Percentiles rank a stretch among this genome's conserved stretches.
phyloP scores from a whole-genome alignment of 2,888 invertebrate species.

The Clunio marinus region DNA sequence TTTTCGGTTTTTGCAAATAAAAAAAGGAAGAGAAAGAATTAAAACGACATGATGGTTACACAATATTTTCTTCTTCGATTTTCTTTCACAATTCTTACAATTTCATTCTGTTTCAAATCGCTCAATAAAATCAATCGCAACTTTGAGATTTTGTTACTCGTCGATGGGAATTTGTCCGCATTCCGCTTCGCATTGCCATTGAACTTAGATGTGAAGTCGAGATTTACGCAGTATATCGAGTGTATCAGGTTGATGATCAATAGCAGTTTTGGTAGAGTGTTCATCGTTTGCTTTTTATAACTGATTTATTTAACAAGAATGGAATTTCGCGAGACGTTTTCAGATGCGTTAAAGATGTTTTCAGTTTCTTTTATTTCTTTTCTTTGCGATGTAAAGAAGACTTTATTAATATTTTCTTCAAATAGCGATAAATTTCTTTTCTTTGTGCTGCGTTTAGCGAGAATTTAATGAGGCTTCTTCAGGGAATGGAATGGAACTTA shows the following conservation, averaged over 20 bases:
- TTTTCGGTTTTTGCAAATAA: no score
- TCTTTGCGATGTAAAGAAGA: background rate
- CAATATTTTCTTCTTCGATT: background rate
- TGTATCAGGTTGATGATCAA: conserved; percentile 28
- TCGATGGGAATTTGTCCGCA: conserved; percentile 8
- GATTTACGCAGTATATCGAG: conserved; percentile 18
- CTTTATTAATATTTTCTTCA: conserved; percentile 13
- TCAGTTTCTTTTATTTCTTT: background rate
- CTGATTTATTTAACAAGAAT: background rate
- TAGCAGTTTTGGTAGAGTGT: conserved; percentile 17
- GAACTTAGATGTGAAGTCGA: conserved; percentile 20
- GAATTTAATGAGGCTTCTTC: conserved; percentile 3
- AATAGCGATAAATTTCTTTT: conserved; percentile 12
- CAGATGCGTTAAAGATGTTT: background rate
- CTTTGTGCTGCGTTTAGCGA: background rate
- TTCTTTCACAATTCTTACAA: conserved; percentile 28
- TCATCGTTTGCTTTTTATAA: conserved; percentile 22
- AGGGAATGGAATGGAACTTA: background rate
- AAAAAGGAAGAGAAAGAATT: background rate
- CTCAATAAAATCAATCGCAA: conserved; percentile 28
- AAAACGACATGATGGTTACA: background rate
- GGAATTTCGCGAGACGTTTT: background rate
- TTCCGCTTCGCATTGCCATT: conserved; percentile 11
- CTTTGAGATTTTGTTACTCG: conserved; percentile 29
- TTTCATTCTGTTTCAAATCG: conserved; percentile 30